Evolutionary conservation across 1,140 invertebrate genomes (phyloP).

Genomic region (Rhynchophorus ferrugineus): DNA sequence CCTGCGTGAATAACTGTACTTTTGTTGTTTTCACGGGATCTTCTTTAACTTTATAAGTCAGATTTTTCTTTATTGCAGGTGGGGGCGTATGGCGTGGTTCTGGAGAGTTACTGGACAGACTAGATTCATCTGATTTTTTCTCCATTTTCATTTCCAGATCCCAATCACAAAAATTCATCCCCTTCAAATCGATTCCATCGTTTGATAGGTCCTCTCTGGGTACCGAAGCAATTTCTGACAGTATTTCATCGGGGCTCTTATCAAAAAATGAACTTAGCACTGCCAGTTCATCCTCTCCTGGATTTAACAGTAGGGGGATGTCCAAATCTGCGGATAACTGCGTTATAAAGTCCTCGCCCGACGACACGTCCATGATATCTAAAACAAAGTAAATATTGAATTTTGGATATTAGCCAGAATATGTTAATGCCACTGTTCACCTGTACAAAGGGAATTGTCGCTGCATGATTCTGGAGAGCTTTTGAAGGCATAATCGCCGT

Average conservation of each 20-base stretch:
- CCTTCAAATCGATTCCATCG: slow-evolving; percentile 24
- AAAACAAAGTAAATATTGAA: slow-evolving; percentile 11
- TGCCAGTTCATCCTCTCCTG: slow-evolving; percentile 33
- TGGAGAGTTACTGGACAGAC: slow-evolving; percentile 3
- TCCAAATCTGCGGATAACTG: slow-evolving; percentile 35
- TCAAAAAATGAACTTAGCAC: slow-evolving; percentile 35
- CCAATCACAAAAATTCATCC: slow-evolving; percentile 26
- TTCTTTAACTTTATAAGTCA: neutral
- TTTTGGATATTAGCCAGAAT: neutral
- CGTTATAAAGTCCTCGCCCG: slow-evolving; percentile 37
- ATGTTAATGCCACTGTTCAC: slow-evolving; percentile 10
- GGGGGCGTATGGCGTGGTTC: neutral
- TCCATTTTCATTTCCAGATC: slow-evolving; percentile 22
- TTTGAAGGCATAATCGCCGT: slow-evolving; percentile 30
- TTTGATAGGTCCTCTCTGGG: slow-evolving; percentile 16
- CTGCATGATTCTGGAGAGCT: slow-evolving; percentile 33
- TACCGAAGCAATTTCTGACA: slow-evolving; percentile 31
- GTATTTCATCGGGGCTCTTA: slow-evolving; percentile 33
- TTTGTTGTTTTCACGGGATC: slow-evolving; percentile 4
- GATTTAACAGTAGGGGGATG: slow-evolving; percentile 34
- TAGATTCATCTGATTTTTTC: slow-evolving; percentile 23
- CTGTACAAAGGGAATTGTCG: slow-evolving; percentile 29
- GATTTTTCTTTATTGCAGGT: neutral
- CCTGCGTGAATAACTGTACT: slow-evolving; percentile 14
- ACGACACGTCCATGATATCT: slow-evolving; percentile 29